phyloP scores from a whole-genome alignment of 2,888 invertebrate genomes.

The Dolichopus griseipennis region DNA sequence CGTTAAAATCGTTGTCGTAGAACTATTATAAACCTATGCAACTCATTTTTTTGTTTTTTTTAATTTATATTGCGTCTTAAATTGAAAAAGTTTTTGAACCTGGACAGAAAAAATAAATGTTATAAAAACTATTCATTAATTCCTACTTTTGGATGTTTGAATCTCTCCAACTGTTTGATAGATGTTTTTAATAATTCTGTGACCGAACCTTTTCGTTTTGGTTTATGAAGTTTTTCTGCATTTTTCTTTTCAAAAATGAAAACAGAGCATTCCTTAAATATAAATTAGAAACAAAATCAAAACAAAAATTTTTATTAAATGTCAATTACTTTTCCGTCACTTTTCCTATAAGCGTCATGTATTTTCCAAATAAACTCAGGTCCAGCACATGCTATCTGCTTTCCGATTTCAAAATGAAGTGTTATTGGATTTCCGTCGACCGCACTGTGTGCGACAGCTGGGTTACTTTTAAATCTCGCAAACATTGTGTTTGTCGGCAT shows the following conservation, averaged over 20 bases:
- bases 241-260: constrained; percentile 89
- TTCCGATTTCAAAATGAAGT: constrained; percentile 78
- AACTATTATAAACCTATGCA: too few relatives aligned
- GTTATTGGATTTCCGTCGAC: constrained; percentile 75
- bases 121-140: too few relatives aligned
- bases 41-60: too few relatives aligned
- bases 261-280: constrained; percentile 76
- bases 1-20: too few relatives aligned
- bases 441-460: constrained; percentile 45
- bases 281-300: constrained; percentile 17
- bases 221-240: constrained; percentile 87
- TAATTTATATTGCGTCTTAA: too few relatives aligned
- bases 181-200: constrained; percentile 76
- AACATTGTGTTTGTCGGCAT: constrained; percentile 56
- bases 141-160: constrained; percentile 68
- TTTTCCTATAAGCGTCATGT: constrained; percentile 79
- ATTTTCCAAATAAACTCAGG: constrained; percentile 89
- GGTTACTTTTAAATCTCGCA: constrained; percentile 60
- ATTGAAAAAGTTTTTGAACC: too few relatives aligned
- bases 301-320: background rate
- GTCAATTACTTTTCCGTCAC: constrained; percentile 73
- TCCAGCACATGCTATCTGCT: constrained; percentile 70
- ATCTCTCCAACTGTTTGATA: constrained; percentile 68
- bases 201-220: constrained; percentile 84
- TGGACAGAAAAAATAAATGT: too few relatives aligned